These are phyloP conservation scores for Glossosoma conforme DNA, from an alignment of 1,140 invertebrate genomes.

Conservation along the genomic window DNA sequence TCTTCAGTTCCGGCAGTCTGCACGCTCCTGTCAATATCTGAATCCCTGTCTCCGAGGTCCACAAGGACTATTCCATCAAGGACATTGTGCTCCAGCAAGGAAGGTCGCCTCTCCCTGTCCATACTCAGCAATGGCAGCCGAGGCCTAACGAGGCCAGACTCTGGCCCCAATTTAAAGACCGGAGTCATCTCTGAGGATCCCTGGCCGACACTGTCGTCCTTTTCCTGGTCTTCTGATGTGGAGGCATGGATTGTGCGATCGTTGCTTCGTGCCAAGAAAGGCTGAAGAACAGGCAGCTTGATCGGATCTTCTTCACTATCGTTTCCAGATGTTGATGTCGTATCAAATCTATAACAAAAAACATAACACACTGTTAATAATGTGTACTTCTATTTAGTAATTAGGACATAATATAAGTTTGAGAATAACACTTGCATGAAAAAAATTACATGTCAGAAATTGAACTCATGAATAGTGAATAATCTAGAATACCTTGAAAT, in stretches of 20 bases:
- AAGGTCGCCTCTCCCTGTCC: conserved; percentile 39
- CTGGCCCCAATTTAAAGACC: conserved; percentile 57
- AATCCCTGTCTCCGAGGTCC: conserved; percentile 45
- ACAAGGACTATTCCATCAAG: conserved; percentile 41
- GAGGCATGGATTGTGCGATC: conserved; percentile 41
- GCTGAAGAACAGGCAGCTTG: conserved; percentile 39
- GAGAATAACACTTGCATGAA: too few species aligned
- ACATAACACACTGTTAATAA: too few species aligned
- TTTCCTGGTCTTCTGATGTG: conserved; percentile 43
- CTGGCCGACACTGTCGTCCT: conserved; percentile 36
- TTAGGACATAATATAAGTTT: too few species aligned
- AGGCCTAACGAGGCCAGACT: conserved; percentile 42
- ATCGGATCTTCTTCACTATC: conserved; percentile 48
- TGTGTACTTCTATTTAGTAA: too few species aligned
- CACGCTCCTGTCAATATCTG: conserved; percentile 45
- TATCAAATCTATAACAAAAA: conserved; percentile 39
- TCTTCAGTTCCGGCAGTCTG: conserved; percentile 55
- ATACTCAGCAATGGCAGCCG: conserved; percentile 38
- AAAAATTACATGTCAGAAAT: too few species aligned
- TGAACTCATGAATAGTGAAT: too few species aligned
- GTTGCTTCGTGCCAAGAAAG: conserved; percentile 43
- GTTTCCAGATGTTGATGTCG: conserved; percentile 47
- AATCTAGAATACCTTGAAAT: too few species aligned
- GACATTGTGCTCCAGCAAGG: conserved; percentile 40
- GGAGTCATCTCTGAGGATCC: conserved; percentile 42